Conservation (phyloP, 2,113 vertebrate genomes). For the Zosterops borbonicus region DNA sequence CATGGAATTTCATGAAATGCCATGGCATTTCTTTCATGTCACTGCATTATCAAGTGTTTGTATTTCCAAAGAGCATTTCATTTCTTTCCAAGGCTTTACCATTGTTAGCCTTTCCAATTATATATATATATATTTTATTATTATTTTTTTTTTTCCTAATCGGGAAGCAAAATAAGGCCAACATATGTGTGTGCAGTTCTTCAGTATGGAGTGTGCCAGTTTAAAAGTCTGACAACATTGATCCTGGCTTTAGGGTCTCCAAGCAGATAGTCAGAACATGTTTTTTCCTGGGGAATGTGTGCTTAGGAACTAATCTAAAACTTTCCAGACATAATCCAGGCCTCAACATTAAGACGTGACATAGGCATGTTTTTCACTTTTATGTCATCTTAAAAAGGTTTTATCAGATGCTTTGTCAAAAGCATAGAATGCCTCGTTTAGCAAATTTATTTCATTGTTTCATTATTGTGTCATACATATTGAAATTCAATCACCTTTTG, state of each 20-base stretch:
- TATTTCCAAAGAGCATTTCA: background rate
- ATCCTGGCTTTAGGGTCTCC: background rate
- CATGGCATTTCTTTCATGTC: background rate
- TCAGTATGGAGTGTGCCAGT: background rate
- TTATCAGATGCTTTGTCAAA: constrained; percentile 50
- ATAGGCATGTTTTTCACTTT: background rate
- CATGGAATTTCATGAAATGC: background rate
- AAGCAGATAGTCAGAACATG: background rate
- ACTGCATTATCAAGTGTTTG: background rate
- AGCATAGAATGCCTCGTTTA: background rate
- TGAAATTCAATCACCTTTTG: constrained; percentile 58
- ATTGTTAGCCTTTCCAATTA: background rate
- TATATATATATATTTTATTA: background rate
- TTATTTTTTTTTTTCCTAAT: background rate
- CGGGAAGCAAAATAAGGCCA: background rate
- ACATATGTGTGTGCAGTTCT: background rate
- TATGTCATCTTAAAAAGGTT: constrained; percentile 1
- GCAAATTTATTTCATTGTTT: constrained; percentile 50
- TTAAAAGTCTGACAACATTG: background rate
- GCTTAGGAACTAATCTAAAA: constrained; percentile 30
- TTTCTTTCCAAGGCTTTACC: background rate
- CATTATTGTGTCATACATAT: constrained; percentile 19
- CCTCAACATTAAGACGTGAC: background rate
- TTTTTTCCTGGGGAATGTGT: background rate
- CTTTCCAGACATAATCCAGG: background rate